These are phyloP conservation scores for Lasiommata megera DNA, from an alignment of 2,888 invertebrate species.

Conservation along the genomic window DNA sequence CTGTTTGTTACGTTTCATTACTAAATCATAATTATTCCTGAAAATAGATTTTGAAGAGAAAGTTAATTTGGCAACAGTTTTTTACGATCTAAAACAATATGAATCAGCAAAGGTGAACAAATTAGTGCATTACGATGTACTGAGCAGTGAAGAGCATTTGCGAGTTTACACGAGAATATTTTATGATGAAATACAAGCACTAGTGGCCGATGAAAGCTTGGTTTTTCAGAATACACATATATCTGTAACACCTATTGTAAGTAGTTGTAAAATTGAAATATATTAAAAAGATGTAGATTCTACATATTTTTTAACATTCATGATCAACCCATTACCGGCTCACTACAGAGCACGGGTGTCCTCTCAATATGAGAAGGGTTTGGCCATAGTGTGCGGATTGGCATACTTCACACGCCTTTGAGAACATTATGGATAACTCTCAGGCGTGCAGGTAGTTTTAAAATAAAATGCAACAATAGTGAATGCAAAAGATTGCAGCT, in stretches of 20 bases:
- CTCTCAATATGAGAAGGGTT: too few relatives aligned
- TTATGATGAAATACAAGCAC: slow-evolving; percentile 65
- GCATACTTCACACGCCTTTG: too few relatives aligned
- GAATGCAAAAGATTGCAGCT: too few relatives aligned
- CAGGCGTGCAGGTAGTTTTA: too few relatives aligned
- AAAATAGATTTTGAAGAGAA: slow-evolving; percentile 66
- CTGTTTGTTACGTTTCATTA: not conserved
- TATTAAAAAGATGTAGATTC: too few relatives aligned
- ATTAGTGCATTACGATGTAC: slow-evolving; percentile 63
- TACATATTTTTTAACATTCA: too few relatives aligned
- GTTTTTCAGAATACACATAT: slow-evolving; percentile 68
- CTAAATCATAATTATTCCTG: not conserved
- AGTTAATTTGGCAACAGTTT: slow-evolving; percentile 60
- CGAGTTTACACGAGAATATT: slow-evolving; percentile 71
- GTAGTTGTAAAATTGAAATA: slow-evolving; percentile 36
- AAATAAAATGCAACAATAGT: too few relatives aligned
- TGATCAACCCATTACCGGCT: too few relatives aligned
- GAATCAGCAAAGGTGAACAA: slow-evolving; percentile 60
- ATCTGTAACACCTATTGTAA: slow-evolving; percentile 76
- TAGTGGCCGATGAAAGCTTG: slow-evolving; percentile 64
- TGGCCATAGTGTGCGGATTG: too few relatives aligned
- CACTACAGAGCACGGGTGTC: too few relatives aligned
- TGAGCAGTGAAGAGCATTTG: slow-evolving; percentile 65
- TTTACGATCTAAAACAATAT: slow-evolving; percentile 57
- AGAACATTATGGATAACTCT: too few relatives aligned